Evolutionary conservation across 1,140 invertebrate genomes (phyloP), one percentile per base, ranked within the genome.

Genomic region (Trachymyrmex cornetzi): DNA sequence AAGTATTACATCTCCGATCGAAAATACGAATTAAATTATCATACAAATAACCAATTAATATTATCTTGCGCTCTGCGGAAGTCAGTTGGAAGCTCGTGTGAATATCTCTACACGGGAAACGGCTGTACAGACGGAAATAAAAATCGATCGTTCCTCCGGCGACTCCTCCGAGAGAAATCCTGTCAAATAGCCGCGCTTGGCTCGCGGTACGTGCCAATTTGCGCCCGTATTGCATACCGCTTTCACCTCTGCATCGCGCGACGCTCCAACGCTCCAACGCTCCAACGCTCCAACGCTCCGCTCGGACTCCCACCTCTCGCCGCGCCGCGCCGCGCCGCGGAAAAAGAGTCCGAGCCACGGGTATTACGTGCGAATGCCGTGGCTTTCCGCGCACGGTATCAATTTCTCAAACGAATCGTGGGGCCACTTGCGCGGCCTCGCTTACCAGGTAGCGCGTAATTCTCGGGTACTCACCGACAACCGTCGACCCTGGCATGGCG

Each of bases 331-430:
- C 30, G 30, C 66, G 34, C 38, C 66, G 34, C 38, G 19, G 77
- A 44, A 87, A 87, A 87, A 89, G 72, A 85, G 55, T 74, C 34
- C 69, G 55, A 59, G 50, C 72, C 57, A 69, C 63, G 71, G 63
- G 63, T 59, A 69, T 79, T 88, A 86, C 87, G 84, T 57, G 87
- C 69, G 77, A 84, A 86, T 81, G 80, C 75, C 80, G 24, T 66
- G 67, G 27, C 66, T 84, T 71, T 80, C 72, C 72, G 74, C 66
- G 44, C 57, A 57, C 87, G 87, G 84, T 86, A 79, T 72, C 84
- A 86, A 79, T 88, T 86, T 81, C 87, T 80, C 87, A 86, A 86
- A 88, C 75, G 75, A 80, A 88, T 80, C 75, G 69, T 34, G 59
- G 44, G 38, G 77, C 85, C 44, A 34, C 57, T 86, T 30, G 77